Percentiles rank a stretch among this genome's conserved stretches.
phyloP scores from a whole-genome alignment of 2,888 invertebrate species.

The Troides aeacus region DNA sequence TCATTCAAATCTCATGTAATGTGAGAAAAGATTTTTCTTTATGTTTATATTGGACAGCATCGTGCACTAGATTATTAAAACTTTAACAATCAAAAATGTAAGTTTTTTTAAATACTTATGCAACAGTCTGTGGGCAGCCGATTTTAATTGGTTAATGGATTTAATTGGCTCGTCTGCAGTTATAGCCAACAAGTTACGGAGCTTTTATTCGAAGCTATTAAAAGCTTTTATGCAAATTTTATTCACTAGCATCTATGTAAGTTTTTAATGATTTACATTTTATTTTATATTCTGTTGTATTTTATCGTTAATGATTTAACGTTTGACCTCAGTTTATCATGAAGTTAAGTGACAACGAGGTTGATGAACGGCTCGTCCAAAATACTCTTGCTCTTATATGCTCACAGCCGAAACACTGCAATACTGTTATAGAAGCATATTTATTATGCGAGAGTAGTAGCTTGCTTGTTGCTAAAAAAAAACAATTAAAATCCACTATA shows the following conservation, averaged over 20 bases:
- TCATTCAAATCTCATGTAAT: too few species aligned
- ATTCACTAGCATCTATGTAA: not conserved
- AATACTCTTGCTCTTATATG: too few species aligned
- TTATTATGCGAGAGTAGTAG: too few species aligned
- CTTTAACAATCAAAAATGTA: not conserved
- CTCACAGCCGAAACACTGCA: too few species aligned
- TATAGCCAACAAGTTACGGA: not conserved
- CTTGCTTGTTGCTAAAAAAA: too few species aligned
- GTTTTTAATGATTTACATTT: not conserved
- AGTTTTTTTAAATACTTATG: slow-evolving; percentile 9
- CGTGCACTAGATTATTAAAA: not conserved
- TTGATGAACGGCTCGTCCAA: too few species aligned
- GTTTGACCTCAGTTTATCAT: not conserved
- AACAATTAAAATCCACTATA: too few species aligned
- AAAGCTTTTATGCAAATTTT: not conserved
- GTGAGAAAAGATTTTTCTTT: too few species aligned
- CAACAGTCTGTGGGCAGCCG: not conserved
- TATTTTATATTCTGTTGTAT: not conserved
- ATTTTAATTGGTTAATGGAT: not conserved
- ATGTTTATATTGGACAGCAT: too few species aligned
- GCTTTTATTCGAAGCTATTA: not conserved
- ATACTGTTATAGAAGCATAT: too few species aligned
- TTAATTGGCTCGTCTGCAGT: not conserved
- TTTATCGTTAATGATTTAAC: not conserved
- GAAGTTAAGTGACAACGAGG: too few species aligned